Conservation (phyloP, 92 coral and sea anemone genomes). For the Metridium senile region DNA sequence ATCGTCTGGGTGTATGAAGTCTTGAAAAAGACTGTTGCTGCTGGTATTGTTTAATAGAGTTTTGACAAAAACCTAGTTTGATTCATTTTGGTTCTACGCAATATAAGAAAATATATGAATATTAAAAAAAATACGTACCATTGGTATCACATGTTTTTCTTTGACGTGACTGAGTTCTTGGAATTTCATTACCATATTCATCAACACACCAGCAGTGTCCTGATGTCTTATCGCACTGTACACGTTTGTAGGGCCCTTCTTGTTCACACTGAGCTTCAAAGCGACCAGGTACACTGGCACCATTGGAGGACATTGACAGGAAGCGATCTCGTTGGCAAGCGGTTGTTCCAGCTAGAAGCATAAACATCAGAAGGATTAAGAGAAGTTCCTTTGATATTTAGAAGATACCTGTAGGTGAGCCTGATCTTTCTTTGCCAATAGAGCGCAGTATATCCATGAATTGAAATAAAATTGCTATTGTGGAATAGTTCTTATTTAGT, state of each 20-base stretch:
- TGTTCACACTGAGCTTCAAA: constrained; percentile 56
- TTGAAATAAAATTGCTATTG: no score
- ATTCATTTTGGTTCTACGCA: no score
- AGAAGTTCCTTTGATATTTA: no score
- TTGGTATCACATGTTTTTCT: constrained; percentile 42
- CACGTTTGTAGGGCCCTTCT: constrained; percentile 63
- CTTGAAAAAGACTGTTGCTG: no score
- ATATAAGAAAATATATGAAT: no score
- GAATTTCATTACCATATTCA: constrained; percentile 59
- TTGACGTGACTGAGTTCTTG: constrained; percentile 53
- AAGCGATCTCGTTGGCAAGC: constrained; percentile 75
- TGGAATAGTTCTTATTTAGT: no score
- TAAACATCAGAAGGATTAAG: not conserved
- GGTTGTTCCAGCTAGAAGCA: constrained; percentile 71
- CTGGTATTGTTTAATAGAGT: no score
- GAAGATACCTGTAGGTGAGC: no score
- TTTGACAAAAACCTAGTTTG: no score
- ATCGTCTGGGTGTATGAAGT: no score
- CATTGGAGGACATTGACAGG: constrained; percentile 73
- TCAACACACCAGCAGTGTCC: constrained; percentile 85
- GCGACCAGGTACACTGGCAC: constrained; percentile 48
- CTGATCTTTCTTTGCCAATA: no score
- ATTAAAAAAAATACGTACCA: constrained; percentile 1
- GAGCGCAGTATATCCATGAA: no score
- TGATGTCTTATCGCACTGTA: constrained; percentile 60